These are phyloP conservation scores for Phallusia fumigata DNA, from an alignment of 23 tunicate genomes.

Conservation along the genomic window DNA sequence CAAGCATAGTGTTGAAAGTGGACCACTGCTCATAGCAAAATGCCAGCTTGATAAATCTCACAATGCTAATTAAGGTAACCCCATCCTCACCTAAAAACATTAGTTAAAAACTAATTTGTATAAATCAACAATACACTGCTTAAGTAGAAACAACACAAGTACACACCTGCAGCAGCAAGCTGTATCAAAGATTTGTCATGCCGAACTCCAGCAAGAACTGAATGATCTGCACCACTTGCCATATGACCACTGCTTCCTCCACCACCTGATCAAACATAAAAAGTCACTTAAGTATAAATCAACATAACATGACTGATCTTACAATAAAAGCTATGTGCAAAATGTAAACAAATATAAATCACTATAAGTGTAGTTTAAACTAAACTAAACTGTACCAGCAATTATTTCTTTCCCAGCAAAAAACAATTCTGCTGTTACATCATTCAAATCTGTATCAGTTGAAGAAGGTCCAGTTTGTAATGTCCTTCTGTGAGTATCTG, in stretches of 20 bases:
- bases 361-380: too few species aligned
- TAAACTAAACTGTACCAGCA: slow-evolving; percentile 50
- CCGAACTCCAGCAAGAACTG: slow-evolving; percentile 71
- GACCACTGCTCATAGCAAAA: slow-evolving; percentile 94
- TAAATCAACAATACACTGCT: too few species aligned
- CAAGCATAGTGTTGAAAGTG: slow-evolving; percentile 67
- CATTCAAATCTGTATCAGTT: slow-evolving; percentile 69
- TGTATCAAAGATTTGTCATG: slow-evolving; percentile 64
- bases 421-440: slow-evolving; percentile 77
- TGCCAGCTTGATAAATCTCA: slow-evolving; percentile 83
- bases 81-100: slow-evolving; percentile 65
- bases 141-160: not conserved
- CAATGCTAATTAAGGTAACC: slow-evolving; percentile 69
- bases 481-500: slow-evolving; percentile 51
- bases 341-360: too few species aligned
- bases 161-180: slow-evolving; percentile 70
- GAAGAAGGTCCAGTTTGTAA: slow-evolving; percentile 52
- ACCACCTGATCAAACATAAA: slow-evolving; percentile 48
- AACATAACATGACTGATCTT: not conserved
- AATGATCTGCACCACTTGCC: slow-evolving; percentile 86
- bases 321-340: too few species aligned
- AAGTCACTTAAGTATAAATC: too few species aligned
- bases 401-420: slow-evolving; percentile 93
- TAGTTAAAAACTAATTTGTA: not conserved
- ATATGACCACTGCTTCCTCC: slow-evolving; percentile 54